A percentile compares a stretch with the other conserved stretches of the same genome.
Evolutionary conservation across 2,888 invertebrate species (phyloP).

Genomic region (Amphipoea oculea): DNA sequence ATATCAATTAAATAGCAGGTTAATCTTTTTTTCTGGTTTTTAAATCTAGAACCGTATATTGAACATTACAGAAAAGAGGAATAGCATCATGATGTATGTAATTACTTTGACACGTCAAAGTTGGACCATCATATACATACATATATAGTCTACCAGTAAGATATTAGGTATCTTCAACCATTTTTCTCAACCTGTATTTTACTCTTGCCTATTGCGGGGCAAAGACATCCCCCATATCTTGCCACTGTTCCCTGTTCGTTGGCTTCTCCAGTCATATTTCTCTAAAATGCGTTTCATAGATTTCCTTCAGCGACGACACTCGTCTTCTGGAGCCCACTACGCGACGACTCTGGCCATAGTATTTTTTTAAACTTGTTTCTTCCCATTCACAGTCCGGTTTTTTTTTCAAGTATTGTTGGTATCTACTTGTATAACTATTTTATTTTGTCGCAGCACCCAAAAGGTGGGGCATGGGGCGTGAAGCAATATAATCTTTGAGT

Average conservation of each 20-base stretch:
- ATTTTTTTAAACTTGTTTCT: not conserved
- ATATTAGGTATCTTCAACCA: not conserved
- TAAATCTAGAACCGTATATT: not conserved
- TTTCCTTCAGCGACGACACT: not conserved
- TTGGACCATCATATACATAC: not conserved
- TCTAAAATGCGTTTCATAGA: not conserved
- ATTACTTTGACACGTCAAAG: not conserved
- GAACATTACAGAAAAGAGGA: not conserved
- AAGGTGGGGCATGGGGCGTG: not conserved
- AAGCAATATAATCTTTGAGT: slow-evolving; percentile 17
- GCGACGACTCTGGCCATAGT: too few species aligned
- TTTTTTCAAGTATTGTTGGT: not conserved
- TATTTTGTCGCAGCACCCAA: not conserved
- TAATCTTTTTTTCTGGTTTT: slow-evolving; percentile 20
- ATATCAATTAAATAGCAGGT: slow-evolving; percentile 18
- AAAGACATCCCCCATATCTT: not conserved
- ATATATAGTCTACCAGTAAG: not conserved
- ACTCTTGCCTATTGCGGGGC: not conserved
- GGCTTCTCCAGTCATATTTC: not conserved
- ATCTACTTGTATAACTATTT: not conserved
- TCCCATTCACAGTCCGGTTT: not conserved
- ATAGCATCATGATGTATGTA: not conserved
- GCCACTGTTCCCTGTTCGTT: not conserved
- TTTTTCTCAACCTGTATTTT: not conserved
- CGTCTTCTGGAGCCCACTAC: not conserved